A percentile compares a stretch with the other conserved stretches of the same genome.
phyloP scores from a whole-genome alignment of 2,113 vertebrate genomes.

The Calyptomena viridis region DNA sequence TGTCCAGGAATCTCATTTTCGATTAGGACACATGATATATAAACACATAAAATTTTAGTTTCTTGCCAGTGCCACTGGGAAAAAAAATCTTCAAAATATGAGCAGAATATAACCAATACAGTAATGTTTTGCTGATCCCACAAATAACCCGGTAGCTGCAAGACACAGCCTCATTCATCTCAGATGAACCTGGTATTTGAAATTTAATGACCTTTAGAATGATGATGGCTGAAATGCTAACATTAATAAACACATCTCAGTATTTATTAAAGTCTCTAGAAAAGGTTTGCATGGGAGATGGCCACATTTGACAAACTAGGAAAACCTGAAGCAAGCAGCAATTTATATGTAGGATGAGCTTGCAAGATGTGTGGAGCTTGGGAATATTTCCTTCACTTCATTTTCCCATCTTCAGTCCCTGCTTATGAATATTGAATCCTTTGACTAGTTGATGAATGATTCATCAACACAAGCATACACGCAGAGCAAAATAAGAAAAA shows the following conservation, averaged over 20 bases:
- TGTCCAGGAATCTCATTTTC: not conserved
- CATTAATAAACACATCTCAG: not conserved
- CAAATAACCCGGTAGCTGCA: not conserved
- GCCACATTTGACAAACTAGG: not conserved
- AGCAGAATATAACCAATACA: not conserved
- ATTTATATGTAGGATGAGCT: not conserved
- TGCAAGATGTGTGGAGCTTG: not conserved
- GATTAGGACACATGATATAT: not conserved
- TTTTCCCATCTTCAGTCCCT: not conserved
- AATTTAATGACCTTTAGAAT: not conserved
- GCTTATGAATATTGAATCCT: slow-evolving; percentile 35
- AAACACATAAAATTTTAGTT: slow-evolving; percentile 3
- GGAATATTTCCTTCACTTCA: not conserved
- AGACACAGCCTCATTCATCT: not conserved
- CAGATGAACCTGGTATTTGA: not conserved
- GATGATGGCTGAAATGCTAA: not conserved
- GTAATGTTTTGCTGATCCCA: not conserved
- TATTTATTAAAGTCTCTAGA: not conserved
- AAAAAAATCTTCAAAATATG: not conserved
- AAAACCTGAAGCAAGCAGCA: not conserved
- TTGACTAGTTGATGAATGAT: slow-evolving; percentile 33
- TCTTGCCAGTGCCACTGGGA: not conserved
- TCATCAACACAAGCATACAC: not conserved
- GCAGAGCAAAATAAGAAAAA: not conserved
- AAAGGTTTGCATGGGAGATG: not conserved